Evolutionary conservation across 2,113 vertebrate species (phyloP).

Genomic region (Pygathrix nemaeus): DNA sequence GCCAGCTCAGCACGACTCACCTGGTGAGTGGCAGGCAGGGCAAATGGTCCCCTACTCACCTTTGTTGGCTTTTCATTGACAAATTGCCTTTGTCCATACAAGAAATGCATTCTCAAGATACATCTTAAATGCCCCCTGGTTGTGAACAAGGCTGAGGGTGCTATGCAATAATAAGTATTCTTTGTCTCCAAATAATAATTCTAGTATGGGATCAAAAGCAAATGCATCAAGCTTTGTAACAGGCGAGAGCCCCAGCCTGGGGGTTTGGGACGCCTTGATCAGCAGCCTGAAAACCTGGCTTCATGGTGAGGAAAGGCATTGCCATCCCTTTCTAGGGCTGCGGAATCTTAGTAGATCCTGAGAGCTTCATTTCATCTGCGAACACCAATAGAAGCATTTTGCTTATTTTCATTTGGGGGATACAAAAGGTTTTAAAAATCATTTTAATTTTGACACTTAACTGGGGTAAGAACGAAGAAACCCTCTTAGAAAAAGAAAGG

Average conservation of each 20-base stretch:
- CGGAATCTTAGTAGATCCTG: not conserved
- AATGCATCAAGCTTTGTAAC: not conserved
- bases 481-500: not conserved
- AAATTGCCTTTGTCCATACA: not conserved
- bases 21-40: not conserved
- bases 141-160: not conserved
- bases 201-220: not conserved
- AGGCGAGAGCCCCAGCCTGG: too few species aligned
- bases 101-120: not conserved
- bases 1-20: not conserved
- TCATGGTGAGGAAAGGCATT: not conserved
- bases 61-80: not conserved
- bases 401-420: not conserved
- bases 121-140: not conserved
- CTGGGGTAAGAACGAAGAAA: not conserved
- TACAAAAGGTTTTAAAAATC: not conserved
- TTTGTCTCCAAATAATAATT: not conserved
- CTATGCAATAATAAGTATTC: not conserved
- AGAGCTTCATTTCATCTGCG: not conserved
- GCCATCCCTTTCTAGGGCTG: not conserved
- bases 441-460: not conserved
- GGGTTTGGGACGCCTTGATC: too few species aligned
- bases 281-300: not conserved
- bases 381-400: not conserved
- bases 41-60: not conserved